Evolutionary conservation across 2,888 invertebrate genomes (phyloP), one percentile per base, ranked within the genome.

Genomic region (Drosophila helvetica): DNA sequence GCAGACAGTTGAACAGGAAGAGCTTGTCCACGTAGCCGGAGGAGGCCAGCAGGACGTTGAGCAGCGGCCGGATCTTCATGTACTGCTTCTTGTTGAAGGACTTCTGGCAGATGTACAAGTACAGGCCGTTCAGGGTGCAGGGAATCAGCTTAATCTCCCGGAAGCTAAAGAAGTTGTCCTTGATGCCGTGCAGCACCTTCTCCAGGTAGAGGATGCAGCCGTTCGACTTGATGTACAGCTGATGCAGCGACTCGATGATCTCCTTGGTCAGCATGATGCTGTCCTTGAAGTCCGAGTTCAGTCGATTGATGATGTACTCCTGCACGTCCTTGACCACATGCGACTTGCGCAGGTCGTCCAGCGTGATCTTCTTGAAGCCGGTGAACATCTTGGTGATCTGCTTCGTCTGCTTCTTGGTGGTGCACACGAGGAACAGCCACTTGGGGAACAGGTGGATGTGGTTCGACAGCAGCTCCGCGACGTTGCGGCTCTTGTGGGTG

Each of bases 311-410:
- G 67, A 99, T 98, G 90, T 98, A 99, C 87, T 98, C 96, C 91
- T 99, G 98, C 0, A 98, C 98, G 91, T 99, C 99, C 6, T 98
- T 95, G 0, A 98, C 96, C 6, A 99, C 98, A 91, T 96, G 96
- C 0, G 96, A 95, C 67, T 96, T 97, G 22, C 98, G 94, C 70
- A 98, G 92, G 92, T 99, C 98, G 89, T 99, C 99, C 80, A 99
- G 91, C 0, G 96, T 96, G 77, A 99, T 95, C 92, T 98, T 98
- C 22, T 98, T 94, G 92, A 98, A 98, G 6, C 98, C 95, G 76
- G 96, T 94, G 86, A 96, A 96, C 95, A 96, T 95, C 89, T 95
- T 94, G 12, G 96, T 95, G 89, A 95, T 96, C 83, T 95, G 94
- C 90, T 97, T 96, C 77, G 96, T 96, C 90, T 98, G 97, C 78